These are phyloP conservation scores for Heterodera filipjevi DNA, from an alignment of 2,888 invertebrate genomes.

Conservation along the genomic window DNA sequence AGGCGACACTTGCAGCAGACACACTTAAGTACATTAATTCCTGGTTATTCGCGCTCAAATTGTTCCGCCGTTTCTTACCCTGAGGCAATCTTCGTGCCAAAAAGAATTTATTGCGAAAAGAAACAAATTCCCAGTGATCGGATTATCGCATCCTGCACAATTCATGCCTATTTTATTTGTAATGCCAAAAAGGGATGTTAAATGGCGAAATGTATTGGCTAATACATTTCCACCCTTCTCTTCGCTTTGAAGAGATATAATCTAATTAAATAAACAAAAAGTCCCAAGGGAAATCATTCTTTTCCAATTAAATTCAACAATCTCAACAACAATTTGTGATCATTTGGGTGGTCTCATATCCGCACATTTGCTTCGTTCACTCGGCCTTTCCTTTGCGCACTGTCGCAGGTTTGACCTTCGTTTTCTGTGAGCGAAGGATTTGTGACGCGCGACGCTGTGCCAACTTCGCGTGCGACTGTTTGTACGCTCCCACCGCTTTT, in stretches of 20 bases:
- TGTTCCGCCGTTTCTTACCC: neutral
- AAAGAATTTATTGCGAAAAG: neutral
- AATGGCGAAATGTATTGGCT: neutral
- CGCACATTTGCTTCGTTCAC: neutral
- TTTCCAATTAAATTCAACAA: neutral
- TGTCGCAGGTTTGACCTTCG: constrained; percentile 16
- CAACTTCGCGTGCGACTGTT: constrained; percentile 25
- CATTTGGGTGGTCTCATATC: neutral
- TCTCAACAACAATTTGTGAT: neutral
- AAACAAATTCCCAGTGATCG: neutral
- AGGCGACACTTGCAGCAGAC: constrained; percentile 2
- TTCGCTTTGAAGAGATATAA: neutral
- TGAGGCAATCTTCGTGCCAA: constrained; percentile 11
- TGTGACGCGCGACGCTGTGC: constrained; percentile 34
- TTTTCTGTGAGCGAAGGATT: constrained; percentile 32
- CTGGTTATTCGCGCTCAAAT: neutral
- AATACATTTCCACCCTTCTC: too few relatives aligned
- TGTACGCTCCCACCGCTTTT: constrained; percentile 20
- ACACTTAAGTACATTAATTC: too few relatives aligned
- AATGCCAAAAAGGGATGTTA: neutral
- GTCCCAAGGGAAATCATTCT: neutral
- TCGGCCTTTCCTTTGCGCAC: constrained; percentile 29
- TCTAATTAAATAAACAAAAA: neutral
- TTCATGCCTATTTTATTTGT: neutral
- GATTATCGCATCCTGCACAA: neutral